Percentiles rank a stretch among this genome's conserved stretches.
Conservation (phyloP, 2,888 invertebrate genomes). For the Aromia moschata region DNA sequence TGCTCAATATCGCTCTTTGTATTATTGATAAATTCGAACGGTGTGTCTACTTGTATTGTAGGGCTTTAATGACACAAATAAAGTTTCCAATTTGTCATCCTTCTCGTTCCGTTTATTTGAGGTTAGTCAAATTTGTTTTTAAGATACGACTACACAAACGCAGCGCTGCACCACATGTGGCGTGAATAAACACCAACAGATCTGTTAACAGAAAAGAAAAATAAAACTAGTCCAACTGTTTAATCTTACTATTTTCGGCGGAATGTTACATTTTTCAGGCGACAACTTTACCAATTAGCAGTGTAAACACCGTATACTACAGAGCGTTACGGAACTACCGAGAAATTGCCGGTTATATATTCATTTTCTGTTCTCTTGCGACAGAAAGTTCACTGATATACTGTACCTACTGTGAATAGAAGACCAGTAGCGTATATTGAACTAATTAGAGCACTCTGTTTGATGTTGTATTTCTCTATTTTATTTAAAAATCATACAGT, state of each 20-base stretch:
- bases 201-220: slow-evolving; percentile 47
- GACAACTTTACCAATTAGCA: slow-evolving; percentile 30
- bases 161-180: slow-evolving; percentile 36
- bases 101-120: slow-evolving; percentile 26
- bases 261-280: slow-evolving; percentile 28
- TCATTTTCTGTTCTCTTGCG: not conserved
- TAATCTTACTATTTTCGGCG: slow-evolving; percentile 46
- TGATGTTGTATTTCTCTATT: no score
- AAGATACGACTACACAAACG: slow-evolving; percentile 13
- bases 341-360: slow-evolving; percentile 5
- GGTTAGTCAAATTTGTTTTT: slow-evolving; percentile 30
- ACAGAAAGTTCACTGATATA: slow-evolving; percentile 17
- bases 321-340: slow-evolving; percentile 6
- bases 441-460: no score
- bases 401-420: not conserved
- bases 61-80: no score
- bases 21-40: no score
- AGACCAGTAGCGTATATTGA: not conserved
- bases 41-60: no score
- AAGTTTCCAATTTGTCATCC: slow-evolving; percentile 20
- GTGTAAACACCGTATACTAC: slow-evolving; percentile 25
- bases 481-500: no score
- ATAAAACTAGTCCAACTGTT: slow-evolving; percentile 45
- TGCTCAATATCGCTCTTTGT: no score
- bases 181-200: slow-evolving; percentile 40